These are phyloP conservation scores for Macrosiphum euphorbiae DNA, from an alignment of 2,888 invertebrate genomes.

Conservation along the genomic window DNA sequence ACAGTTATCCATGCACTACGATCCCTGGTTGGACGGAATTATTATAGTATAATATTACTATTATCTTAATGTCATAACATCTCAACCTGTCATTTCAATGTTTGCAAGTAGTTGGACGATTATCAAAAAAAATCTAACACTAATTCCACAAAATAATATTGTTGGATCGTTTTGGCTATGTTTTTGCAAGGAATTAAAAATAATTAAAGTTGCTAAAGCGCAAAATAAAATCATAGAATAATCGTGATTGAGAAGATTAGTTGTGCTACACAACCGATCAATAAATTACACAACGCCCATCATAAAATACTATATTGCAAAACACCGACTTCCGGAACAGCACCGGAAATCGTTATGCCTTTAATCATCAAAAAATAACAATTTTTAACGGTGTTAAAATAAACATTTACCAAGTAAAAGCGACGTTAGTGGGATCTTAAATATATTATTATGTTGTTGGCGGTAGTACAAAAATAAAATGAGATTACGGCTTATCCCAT, in stretches of 20 bases:
- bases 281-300: background rate
- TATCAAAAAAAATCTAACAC: background rate
- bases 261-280: too few species aligned
- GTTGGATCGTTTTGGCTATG: background rate
- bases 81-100: rapidly evolving
- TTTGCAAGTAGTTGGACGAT: background rate
- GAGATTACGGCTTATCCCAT: background rate
- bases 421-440: background rate
- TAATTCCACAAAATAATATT: background rate
- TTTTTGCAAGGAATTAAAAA: too few species aligned
- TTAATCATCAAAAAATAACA: background rate
- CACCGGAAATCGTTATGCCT: background rate
- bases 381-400: background rate
- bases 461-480: background rate
- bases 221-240: background rate
- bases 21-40: background rate
- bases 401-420: background rate
- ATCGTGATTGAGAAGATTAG: background rate
- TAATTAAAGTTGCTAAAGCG: too few species aligned
- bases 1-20: background rate
- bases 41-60: background rate
- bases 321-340: background rate
- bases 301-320: background rate
- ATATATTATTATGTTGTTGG: background rate
- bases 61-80: background rate